These are phyloP conservation scores for Seriola aureovittata DNA, from an alignment of 2,113 vertebrate genomes.

Conservation along the genomic window DNA sequence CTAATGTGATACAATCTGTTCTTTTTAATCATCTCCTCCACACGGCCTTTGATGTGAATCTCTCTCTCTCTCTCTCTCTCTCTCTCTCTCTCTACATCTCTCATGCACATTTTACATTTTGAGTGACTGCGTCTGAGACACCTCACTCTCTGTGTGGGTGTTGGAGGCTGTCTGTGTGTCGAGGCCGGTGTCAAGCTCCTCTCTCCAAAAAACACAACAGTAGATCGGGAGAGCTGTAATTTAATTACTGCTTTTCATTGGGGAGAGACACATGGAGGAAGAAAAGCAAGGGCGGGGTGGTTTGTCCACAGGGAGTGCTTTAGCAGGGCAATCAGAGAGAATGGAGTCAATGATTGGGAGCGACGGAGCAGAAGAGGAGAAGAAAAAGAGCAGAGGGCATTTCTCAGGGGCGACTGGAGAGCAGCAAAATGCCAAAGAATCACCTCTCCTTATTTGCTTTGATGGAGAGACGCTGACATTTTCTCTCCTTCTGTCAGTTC, in stretches of 20 bases:
- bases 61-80: background rate
- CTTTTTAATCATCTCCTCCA: conserved; percentile 64
- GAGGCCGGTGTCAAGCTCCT: conserved; percentile 56
- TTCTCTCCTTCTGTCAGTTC: background rate
- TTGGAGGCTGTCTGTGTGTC: conserved; percentile 51
- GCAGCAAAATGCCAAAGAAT: conserved; percentile 63
- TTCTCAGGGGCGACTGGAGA: conserved; percentile 52
- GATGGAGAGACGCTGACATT: conserved; percentile 36
- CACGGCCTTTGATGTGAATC: conserved; percentile 49
- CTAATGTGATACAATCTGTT: conserved; percentile 64
- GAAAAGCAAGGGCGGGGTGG: background rate
- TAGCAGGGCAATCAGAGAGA: conserved; percentile 57
- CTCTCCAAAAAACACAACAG: conserved; percentile 39
- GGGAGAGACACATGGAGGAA: conserved; percentile 31
- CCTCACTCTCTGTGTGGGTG: conserved; percentile 59
- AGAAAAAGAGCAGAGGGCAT: conserved; percentile 73
- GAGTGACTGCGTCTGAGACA: conserved; percentile 50
- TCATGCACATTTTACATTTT: conserved; percentile 53
- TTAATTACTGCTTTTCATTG: conserved; percentile 63
- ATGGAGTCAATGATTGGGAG: conserved; percentile 74
- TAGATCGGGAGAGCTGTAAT: conserved; percentile 53
- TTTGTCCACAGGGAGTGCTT: conserved; percentile 64
- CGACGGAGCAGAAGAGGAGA: conserved; percentile 74
- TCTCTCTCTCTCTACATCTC: conserved; percentile 9
- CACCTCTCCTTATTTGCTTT: conserved; percentile 53